Evolutionary conservation across 2,797 vertebrate species (phyloP).

Genomic region (Gymnoscopelus microlampas): DNA sequence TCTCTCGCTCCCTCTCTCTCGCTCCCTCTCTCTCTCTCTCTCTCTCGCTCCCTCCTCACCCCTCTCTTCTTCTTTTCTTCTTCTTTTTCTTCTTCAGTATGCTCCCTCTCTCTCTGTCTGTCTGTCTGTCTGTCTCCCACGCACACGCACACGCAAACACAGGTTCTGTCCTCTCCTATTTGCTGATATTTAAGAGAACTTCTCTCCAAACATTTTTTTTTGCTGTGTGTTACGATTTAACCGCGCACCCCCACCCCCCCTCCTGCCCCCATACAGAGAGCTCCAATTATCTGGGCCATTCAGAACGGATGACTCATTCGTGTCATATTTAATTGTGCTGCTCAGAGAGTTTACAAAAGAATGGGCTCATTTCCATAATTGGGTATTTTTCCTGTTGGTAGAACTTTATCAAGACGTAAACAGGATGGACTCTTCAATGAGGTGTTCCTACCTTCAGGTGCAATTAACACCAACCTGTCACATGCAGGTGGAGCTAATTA

Average conservation of each 20-base stretch:
- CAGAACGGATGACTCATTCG: conserved; percentile 4
- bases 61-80: neutral
- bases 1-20: neutral
- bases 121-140: neutral
- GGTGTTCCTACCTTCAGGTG: conserved; percentile 1
- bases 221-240: conserved; percentile 5
- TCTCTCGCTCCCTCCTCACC: neutral
- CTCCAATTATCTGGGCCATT: neutral
- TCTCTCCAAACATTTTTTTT: conserved; percentile 2
- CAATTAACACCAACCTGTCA: conserved; percentile 15
- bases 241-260: neutral
- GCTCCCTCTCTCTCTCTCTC: neutral
- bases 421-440: conserved; percentile 5
- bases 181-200: neutral
- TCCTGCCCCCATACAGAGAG: conserved; percentile 6
- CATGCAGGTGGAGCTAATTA: conserved; percentile 14
- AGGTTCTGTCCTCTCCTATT: neutral
- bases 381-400: conserved; percentile 7
- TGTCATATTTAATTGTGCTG: conserved; percentile 25
- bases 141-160: too few relatives aligned
- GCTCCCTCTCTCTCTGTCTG: neutral
- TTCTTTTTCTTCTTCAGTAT: neutral
- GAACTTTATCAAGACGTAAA: conserved; percentile 25
- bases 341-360: conserved; percentile 18
- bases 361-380: conserved; percentile 30